A percentile compares a stretch with the other conserved stretches of the same genome.
These are phyloP conservation scores for Tipula vernalis DNA, from an alignment of 2,888 invertebrate species.

Conservation along the genomic window DNA sequence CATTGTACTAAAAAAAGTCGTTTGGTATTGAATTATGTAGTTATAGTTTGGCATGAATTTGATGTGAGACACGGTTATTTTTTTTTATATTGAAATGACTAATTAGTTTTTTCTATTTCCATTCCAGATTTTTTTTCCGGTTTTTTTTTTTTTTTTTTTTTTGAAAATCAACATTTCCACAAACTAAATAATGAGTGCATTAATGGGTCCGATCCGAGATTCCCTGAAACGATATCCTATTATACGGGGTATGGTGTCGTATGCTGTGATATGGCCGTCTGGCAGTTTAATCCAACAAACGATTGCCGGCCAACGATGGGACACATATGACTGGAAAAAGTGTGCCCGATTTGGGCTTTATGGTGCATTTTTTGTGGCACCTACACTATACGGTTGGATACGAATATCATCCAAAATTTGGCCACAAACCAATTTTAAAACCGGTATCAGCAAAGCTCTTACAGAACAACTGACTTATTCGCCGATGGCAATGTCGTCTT, in stretches of 20 bases:
- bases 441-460: slow-evolving; percentile 52
- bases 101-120: background rate
- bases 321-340: slow-evolving; percentile 55
- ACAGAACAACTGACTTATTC: slow-evolving; percentile 65
- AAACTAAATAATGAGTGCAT: slow-evolving; percentile 9
- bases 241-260: slow-evolving; percentile 51
- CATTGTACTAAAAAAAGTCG: background rate
- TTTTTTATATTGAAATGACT: background rate
- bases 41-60: background rate
- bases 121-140: background rate
- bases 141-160: background rate
- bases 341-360: slow-evolving; percentile 61
- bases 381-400: slow-evolving; percentile 69
- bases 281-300: slow-evolving; percentile 62
- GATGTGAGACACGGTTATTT: background rate
- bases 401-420: slow-evolving; percentile 61
- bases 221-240: slow-evolving; percentile 31
- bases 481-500: slow-evolving; percentile 62
- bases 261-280: slow-evolving; percentile 58
- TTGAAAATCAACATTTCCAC: background rate
- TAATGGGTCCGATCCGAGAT: slow-evolving; percentile 14
- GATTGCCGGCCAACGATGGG: slow-evolving; percentile 48
- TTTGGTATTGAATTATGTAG: background rate
- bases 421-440: slow-evolving; percentile 56
- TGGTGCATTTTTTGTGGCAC: slow-evolving; percentile 71